Evolutionary conservation across 2,113 vertebrate species (phyloP).

Genomic region (Chelonoidis abingdonii): DNA sequence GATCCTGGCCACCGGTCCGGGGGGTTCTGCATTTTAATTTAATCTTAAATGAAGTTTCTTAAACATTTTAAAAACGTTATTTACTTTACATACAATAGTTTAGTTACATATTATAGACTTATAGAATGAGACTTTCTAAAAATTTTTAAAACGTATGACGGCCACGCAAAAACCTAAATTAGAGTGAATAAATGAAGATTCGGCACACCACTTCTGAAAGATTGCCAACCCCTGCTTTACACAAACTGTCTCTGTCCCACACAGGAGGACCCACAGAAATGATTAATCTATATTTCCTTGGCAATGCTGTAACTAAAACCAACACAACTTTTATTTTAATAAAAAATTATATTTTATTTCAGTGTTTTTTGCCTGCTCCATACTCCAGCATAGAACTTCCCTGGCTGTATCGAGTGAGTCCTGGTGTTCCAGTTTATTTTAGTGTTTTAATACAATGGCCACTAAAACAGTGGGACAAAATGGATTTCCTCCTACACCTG

Average conservation of each 20-base stretch:
- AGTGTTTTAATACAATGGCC: conserved; percentile 22
- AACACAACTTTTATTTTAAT: not conserved
- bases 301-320: not conserved
- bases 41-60: too few relatives aligned
- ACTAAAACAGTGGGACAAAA: conserved; percentile 41
- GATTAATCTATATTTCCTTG: conserved; percentile 11
- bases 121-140: too few relatives aligned
- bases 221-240: not conserved
- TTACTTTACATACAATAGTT: too few relatives aligned
- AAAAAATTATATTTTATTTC: not conserved
- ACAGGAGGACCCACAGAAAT: not conserved
- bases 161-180: too few relatives aligned
- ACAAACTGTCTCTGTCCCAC: not conserved
- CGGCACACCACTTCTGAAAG: too few relatives aligned
- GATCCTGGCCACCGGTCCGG: too few relatives aligned
- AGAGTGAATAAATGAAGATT: too few relatives aligned
- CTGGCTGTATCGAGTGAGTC: not conserved
- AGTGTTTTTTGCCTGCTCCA: not conserved
- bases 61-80: too few relatives aligned
- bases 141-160: too few relatives aligned
- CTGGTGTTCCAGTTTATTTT: conserved; percentile 27
- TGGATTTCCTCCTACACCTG: not conserved
- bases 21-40: too few relatives aligned
- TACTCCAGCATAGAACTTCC: not conserved
- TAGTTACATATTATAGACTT: too few relatives aligned